Evolutionary conservation across 2,113 vertebrate genomes (phyloP).

Genomic region (Neotragus pygmaeus): DNA sequence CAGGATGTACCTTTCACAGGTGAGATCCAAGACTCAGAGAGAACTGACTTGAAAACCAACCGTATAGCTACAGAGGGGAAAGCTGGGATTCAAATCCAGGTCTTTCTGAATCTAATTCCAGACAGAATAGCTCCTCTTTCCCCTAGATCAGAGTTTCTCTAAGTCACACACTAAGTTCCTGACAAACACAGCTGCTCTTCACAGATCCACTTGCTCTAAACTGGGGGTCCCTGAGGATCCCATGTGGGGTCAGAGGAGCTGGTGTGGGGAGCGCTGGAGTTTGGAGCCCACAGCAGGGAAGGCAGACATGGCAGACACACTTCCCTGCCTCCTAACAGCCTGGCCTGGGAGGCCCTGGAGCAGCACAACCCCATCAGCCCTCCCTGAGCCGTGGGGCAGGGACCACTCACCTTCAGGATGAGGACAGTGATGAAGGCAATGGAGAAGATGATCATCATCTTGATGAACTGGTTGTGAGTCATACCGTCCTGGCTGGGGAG

Average conservation of each 20-base stretch:
- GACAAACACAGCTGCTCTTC: neutral
- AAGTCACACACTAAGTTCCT: neutral
- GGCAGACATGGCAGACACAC: fast-evolving
- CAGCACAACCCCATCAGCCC: fast-evolving
- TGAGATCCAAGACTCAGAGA: neutral
- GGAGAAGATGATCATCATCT: slow-evolving; percentile 79
- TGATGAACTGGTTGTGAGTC: slow-evolving; percentile 69
- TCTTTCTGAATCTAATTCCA: neutral
- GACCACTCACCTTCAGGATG: slow-evolving; percentile 79
- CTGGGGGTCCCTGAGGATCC: neutral
- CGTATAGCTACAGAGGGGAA: neutral
- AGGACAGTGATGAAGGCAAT: slow-evolving; percentile 77
- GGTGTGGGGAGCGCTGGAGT: neutral
- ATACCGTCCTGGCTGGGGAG: slow-evolving; percentile 70
- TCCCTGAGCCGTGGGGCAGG: fast-evolving
- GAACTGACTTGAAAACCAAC: neutral
- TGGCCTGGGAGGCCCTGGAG: fast-evolving
- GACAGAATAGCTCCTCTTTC: neutral
- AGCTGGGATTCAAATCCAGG: neutral
- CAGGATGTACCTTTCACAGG: neutral
- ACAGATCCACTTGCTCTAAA: neutral
- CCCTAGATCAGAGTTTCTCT: neutral
- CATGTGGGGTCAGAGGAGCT: neutral
- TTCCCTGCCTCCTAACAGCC: neutral
- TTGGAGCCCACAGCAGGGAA: neutral